Evolutionary conservation across 2,113 vertebrate genomes (phyloP).

Genomic region (Menura novaehollandiae): DNA sequence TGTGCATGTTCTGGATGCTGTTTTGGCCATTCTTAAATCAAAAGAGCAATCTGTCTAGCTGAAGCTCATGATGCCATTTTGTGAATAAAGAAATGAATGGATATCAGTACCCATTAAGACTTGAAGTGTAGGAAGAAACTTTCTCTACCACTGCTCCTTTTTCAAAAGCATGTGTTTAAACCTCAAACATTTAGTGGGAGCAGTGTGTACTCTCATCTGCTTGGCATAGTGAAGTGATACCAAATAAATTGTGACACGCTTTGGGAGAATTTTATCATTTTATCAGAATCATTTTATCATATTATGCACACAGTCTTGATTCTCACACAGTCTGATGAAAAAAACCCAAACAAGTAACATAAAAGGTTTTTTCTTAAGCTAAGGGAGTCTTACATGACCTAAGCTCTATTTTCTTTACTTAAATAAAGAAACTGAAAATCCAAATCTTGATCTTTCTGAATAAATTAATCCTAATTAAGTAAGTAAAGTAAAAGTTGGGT

Average conservation of each 20-base stretch:
- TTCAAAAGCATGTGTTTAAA: conserved; percentile 2
- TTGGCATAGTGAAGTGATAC: background rate
- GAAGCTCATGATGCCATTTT: background rate
- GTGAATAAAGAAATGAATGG: background rate
- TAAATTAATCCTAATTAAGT: background rate
- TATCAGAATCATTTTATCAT: too few species aligned
- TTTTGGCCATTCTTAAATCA: background rate
- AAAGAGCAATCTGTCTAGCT: background rate
- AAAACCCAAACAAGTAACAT: background rate
- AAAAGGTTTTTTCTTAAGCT: background rate
- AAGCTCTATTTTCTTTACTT: background rate
- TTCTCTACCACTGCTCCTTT: background rate
- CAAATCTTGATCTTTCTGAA: conserved; percentile 2
- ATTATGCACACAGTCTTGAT: conserved; percentile 9
- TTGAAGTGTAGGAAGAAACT: background rate
- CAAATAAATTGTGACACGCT: background rate
- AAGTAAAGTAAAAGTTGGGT: background rate
- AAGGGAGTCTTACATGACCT: background rate
- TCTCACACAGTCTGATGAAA: background rate
- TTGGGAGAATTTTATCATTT: background rate
- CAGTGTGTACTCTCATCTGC: background rate
- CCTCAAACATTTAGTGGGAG: background rate
- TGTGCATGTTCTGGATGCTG: background rate
- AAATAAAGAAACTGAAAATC: background rate
- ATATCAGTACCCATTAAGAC: background rate